These are phyloP conservation scores for Smutsia temminckii DNA, from an alignment of 2,797 vertebrate species.

Conservation along the genomic window DNA sequence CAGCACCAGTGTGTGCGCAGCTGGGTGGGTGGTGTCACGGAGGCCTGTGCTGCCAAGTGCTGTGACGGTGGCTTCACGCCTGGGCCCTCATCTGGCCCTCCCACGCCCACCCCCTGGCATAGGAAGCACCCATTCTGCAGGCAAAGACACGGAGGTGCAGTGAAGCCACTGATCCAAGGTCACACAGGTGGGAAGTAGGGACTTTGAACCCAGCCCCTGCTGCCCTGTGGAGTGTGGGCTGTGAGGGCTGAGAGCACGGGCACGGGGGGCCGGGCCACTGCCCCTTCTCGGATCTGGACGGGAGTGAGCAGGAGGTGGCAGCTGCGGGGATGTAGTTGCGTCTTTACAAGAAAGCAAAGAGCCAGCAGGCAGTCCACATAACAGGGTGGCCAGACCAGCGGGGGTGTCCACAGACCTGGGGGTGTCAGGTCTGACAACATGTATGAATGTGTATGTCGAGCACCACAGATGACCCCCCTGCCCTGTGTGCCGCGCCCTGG, in stretches of 20 bases:
- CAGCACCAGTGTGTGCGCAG: fast-evolving
- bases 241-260: neutral
- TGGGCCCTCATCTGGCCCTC: neutral
- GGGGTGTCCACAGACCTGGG: neutral
- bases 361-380: neutral
- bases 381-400: fast-evolving
- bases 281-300: neutral
- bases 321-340: neutral
- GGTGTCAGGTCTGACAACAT: fast-evolving
- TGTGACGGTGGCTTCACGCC: fast-evolving
- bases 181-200: neutral
- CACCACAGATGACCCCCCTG: neutral
- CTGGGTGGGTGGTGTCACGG: fast-evolving
- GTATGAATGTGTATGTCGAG: fast-evolving
- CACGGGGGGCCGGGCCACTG: neutral
- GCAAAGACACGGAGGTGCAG: neutral
- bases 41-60: fast-evolving
- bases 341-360: neutral
- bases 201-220: neutral
- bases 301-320: fast-evolving
- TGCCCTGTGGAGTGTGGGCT: fast-evolving
- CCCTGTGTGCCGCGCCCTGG: fast-evolving
- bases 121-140: neutral
- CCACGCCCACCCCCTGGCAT: fast-evolving
- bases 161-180: neutral